Percentiles rank a stretch among this genome's conserved stretches.
phyloP scores from a whole-genome alignment of 2,797 vertebrate species.

The Peromyscus attwateri region DNA sequence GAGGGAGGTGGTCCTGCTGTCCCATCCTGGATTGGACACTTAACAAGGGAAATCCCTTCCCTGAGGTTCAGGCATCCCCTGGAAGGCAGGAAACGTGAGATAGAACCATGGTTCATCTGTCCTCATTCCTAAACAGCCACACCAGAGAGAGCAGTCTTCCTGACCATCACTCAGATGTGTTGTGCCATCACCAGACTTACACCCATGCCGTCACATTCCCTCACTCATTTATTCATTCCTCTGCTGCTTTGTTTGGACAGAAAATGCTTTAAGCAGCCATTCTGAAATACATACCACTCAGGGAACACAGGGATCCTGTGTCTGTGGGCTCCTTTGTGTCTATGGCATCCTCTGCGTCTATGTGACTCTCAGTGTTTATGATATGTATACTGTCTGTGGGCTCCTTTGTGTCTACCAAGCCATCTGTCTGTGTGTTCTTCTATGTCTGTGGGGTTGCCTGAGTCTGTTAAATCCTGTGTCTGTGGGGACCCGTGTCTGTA shows the following conservation, averaged over 20 bases:
- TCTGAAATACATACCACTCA: no score
- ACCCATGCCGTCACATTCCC: fast-evolving
- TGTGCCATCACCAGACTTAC: neutral
- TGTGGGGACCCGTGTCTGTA: neutral
- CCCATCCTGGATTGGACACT: neutral
- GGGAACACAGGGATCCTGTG: neutral
- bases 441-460: neutral
- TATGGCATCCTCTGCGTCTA: neutral
- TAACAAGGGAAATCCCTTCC: neutral
- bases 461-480: neutral
- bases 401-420: neutral
- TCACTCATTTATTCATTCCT: neutral
- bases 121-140: neutral
- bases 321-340: neutral
- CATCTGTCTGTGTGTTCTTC: neutral
- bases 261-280: neutral
- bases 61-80: fast-evolving
- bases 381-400: neutral
- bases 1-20: neutral
- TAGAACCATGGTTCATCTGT: fast-evolving
- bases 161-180: neutral
- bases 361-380: neutral
- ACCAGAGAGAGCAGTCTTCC: neutral
- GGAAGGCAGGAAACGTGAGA: neutral
- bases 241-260: neutral